Evolutionary conservation across 2,113 vertebrate genomes (phyloP).

Genomic region (Prolemur simus): DNA sequence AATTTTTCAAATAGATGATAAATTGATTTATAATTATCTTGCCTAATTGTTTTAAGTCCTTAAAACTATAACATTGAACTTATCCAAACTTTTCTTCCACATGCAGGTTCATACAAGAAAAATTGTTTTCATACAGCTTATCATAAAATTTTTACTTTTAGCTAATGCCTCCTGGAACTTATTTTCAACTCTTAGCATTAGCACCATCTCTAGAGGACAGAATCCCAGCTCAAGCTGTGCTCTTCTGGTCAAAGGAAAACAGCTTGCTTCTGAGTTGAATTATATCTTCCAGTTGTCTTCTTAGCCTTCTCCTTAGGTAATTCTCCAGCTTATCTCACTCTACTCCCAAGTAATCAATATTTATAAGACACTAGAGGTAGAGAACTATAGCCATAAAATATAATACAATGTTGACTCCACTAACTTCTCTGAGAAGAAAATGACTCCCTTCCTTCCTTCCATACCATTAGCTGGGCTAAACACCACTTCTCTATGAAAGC

Average conservation of each 20-base stretch:
- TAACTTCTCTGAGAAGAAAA: slow-evolving; percentile 63
- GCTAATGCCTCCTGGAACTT: neutral
- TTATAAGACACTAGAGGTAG: slow-evolving; percentile 63
- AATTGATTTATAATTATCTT: neutral
- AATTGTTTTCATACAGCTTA: neutral
- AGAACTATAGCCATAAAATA: slow-evolving; percentile 62
- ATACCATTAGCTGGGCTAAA: slow-evolving; percentile 41
- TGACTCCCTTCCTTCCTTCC: slow-evolving; percentile 35
- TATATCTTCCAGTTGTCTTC: slow-evolving; percentile 41
- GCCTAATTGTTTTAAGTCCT: neutral
- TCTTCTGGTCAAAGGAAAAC: neutral
- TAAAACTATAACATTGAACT: neutral
- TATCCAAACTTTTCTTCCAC: neutral
- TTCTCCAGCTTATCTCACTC: slow-evolving; percentile 55
- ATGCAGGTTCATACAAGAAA: neutral
- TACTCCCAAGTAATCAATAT: slow-evolving; percentile 68
- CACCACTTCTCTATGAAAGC: neutral
- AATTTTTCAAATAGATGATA: neutral
- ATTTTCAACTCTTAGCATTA: neutral
- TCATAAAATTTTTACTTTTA: neutral
- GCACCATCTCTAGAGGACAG: neutral
- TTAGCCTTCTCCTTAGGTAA: slow-evolving; percentile 55
- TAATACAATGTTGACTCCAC: slow-evolving; percentile 42
- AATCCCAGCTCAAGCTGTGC: neutral
- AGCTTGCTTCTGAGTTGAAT: slow-evolving; percentile 20